These are phyloP conservation scores for Ibidorhyncha struthersii DNA, from an alignment of 2,113 vertebrate genomes.

Conservation along the genomic window DNA sequence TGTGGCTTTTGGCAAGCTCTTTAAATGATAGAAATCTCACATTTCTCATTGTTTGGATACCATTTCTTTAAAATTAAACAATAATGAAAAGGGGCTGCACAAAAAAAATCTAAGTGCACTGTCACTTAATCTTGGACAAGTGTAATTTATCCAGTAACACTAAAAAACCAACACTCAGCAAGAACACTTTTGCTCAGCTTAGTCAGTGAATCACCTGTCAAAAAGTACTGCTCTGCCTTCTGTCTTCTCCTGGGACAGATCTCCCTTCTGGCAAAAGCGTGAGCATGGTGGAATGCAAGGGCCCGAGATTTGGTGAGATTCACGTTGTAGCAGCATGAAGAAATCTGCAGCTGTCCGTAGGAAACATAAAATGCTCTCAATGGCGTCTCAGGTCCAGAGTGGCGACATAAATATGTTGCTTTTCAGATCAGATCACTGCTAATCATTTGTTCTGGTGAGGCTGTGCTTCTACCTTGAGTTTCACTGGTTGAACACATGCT, in stretches of 20 bases:
- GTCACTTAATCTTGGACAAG: background rate
- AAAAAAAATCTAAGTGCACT: background rate
- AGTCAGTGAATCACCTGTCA: background rate
- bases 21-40: background rate
- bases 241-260: background rate
- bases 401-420: background rate
- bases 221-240: background rate
- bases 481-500: background rate
- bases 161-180: background rate
- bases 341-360: background rate
- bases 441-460: background rate
- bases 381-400: background rate
- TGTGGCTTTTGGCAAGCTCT: constrained; percentile 21
- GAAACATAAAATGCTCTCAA: background rate
- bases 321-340: background rate
- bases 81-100: background rate
- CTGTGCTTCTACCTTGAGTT: background rate
- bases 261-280: background rate
- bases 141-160: background rate
- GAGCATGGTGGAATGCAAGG: background rate
- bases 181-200: background rate
- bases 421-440: background rate
- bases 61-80: constrained; percentile 26
- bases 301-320: background rate
- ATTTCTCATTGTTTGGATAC: constrained; percentile 1